Percentiles rank a stretch among this genome's conserved stretches.
Conservation (phyloP, 2,113 vertebrate species). For the Gavia stellata region DNA sequence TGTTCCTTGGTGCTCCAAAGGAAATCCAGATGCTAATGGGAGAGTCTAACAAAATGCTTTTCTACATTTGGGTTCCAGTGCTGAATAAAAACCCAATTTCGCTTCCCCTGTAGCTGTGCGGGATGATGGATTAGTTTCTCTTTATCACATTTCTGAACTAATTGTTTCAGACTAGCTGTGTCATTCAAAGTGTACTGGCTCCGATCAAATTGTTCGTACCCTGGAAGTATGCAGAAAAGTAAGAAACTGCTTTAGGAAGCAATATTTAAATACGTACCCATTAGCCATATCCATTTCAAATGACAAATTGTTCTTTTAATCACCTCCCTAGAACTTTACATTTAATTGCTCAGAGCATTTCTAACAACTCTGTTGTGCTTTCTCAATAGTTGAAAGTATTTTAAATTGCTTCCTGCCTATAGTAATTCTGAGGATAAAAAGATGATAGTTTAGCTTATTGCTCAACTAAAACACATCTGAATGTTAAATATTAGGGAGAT, state of each 20-base stretch:
- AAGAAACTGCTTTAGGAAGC: constrained; percentile 52
- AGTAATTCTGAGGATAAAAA: constrained; percentile 45
- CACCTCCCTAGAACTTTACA: constrained; percentile 44
- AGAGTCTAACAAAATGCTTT: background rate
- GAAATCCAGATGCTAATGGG: background rate
- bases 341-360: constrained; percentile 58
- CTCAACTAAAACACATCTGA: background rate
- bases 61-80: background rate
- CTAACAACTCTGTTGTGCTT: constrained; percentile 30
- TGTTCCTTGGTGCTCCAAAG: background rate
- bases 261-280: constrained; percentile 54
- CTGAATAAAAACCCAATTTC: background rate
- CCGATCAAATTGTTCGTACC: background rate
- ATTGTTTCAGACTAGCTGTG: constrained; percentile 15
- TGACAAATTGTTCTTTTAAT: constrained; percentile 63
- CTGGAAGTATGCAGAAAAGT: background rate
- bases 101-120: background rate
- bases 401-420: constrained; percentile 35
- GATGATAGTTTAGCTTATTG: background rate
- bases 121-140: background rate
- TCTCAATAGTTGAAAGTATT: constrained; percentile 33
- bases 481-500: background rate
- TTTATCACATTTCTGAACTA: constrained; percentile 6
- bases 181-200: background rate
- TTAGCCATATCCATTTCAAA: constrained; percentile 54